Evolutionary conservation across 2,113 vertebrate species (phyloP), one percentile per base, ranked within the genome.

Genomic region (Callocephalon fimbriatum): DNA sequence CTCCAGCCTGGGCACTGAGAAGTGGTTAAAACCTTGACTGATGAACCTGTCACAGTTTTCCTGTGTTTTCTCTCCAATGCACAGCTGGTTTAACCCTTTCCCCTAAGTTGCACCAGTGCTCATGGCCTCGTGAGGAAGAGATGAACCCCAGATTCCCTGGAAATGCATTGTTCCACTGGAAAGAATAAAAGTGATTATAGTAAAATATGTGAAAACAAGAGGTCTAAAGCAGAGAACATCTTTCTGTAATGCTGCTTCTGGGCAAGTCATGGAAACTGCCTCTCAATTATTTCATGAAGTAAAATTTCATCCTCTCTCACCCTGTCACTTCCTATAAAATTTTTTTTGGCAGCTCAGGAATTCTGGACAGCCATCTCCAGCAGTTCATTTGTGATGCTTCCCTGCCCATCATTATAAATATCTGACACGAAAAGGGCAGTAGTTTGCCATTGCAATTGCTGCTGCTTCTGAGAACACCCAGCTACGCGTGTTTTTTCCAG

Each of bases 301-400:
- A 70, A 80, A 65, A 65, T 53, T 67, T 82, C 25, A 70, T 65
- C 54, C 38, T 80, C 62, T 94, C 59, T 84, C 67, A 74, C 40
- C 51, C 54, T 71, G 75, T 74, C 20, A 0, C 3, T 84, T 90
- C 74, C 82, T 70, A 42, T 93, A 79, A 94, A 77, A 61, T 74
- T 48, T 32, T 63, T 89, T 70, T 37, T 3, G 13, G 79, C 59
- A 72, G 56, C 18, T 86, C 37, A 35, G 40, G 71, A 72, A 73
- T 93, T 88, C 66, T 75, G 54, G 61, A 38, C 70, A 87, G 45
- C 40, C 78, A 66, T 40, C 74, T 95, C 77, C 90, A 95, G 85
- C 92, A 88, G 93, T 66, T 94, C 61, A 70, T 88, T 82, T 80
- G 90, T 85, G 71, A 56, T 83, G 81, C 72, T 86, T 87, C 67